Evolutionary conservation across 2,797 vertebrate genomes (phyloP), one percentile per base, ranked within the genome.

Genomic region (Sebastes matsubarae): DNA sequence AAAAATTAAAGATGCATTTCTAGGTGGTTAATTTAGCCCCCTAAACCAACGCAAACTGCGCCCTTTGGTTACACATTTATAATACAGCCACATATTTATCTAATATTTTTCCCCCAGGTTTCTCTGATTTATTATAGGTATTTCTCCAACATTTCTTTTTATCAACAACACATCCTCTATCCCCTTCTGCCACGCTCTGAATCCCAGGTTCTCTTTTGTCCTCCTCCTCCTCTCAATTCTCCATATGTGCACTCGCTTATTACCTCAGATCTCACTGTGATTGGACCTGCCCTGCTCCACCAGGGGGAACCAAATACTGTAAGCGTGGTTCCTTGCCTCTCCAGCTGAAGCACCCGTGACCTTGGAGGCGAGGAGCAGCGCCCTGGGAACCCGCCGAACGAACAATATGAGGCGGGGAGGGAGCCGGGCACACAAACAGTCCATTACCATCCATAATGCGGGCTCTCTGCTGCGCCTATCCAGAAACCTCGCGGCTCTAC

Each of bases 381-480:
- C 68, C 83, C 42, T 29, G 80, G 80, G 88, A 83, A 79, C 69
- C 61, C 2, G 14, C 11, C 0, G 42, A 76, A 74, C 59, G 72
- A 89, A 89, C 88, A 90, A 85, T 83, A 81, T 32, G 82, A 72
- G 68, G 67, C 67, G 10, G 57, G 50, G 75, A 76, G 72, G 68
- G 70, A 84, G 80, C 42, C 38, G 38, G 79, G 73, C 77, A 75
- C 87, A 75, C 89, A 90, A 90, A 92, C 85, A 91, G 81, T 79
- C 82, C 88, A 94, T 90, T 89, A 90, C 68, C 81, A 85, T 90
- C 86, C 63, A 38, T 86, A 89, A 93, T 89, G 79, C 55, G 79
- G 69, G 79, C 68, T 79, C 73, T 61, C 72, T 72, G 75, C 83
- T 59, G 76, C 20, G 79, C 58, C 84, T 50, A 25, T 78, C 64